These are phyloP conservation scores for Stichodactyla helianthus DNA, from an alignment of 64 coral and sea anemone species.

Conservation along the genomic window DNA sequence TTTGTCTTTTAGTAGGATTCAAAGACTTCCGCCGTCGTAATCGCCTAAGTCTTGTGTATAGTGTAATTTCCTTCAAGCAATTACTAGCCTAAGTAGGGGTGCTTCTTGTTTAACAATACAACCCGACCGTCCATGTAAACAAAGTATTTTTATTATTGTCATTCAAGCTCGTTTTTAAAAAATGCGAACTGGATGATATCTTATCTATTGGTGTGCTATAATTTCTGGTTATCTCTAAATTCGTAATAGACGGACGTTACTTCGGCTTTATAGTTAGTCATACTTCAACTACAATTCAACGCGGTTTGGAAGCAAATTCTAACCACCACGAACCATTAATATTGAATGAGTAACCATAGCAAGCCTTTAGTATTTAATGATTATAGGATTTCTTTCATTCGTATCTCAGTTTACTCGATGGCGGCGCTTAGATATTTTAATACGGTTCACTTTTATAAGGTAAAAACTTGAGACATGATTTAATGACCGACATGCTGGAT, in stretches of 20 bases:
- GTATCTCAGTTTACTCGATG: not conserved
- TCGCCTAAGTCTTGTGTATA: not conserved
- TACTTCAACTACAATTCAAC: not conserved
- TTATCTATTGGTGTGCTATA: not conserved
- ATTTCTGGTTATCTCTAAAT: not conserved
- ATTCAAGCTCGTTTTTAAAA: not conserved
- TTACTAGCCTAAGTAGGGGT: conserved; percentile 23
- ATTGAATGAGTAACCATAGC: not conserved
- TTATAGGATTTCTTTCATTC: conserved; percentile 2
- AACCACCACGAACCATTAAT: not conserved
- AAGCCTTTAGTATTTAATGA: not conserved
- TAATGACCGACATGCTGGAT: not conserved
- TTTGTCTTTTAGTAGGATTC: not conserved
- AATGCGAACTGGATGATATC: not conserved
- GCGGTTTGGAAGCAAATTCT: conserved; percentile 1
- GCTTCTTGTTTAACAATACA: conserved; percentile 16
- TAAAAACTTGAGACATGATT: not conserved
- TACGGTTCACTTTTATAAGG: not conserved
- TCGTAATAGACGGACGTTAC: not conserved
- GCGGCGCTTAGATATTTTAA: not conserved
- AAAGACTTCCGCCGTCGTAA: not conserved
- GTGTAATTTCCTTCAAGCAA: not conserved
- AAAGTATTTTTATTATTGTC: conserved; percentile 1
- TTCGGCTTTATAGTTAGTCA: not conserved
- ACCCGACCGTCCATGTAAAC: not conserved